Evolutionary conservation across 2,888 invertebrate genomes (phyloP).

Genomic region (Habroteleia sp.): DNA sequence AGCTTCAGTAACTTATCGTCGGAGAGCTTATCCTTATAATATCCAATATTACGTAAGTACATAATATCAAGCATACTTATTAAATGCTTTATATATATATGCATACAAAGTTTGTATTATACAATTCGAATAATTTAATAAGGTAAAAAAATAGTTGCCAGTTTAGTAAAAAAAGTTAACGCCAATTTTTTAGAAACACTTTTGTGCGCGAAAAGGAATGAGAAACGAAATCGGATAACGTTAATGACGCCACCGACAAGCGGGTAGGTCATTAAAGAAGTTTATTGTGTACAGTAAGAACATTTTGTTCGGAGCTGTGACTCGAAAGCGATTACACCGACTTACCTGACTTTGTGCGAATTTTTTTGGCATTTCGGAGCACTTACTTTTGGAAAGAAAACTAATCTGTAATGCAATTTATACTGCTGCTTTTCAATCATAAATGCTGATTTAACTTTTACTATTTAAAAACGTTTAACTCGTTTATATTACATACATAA

Average conservation of each 20-base stretch:
- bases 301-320: slow-evolving; percentile 60
- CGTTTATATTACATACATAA: no score
- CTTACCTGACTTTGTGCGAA: slow-evolving; percentile 51
- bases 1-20: no score
- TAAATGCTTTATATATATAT: no score
- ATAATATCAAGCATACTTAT: no score
- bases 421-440: slow-evolving; percentile 9
- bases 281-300: slow-evolving; percentile 63
- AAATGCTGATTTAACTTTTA: no score
- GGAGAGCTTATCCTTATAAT: no score
- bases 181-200: slow-evolving; percentile 46
- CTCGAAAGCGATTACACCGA: slow-evolving; percentile 60
- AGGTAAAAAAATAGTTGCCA: slow-evolving; percentile 30
- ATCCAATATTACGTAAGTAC: no score
- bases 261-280: slow-evolving; percentile 62
- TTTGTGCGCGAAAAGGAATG: slow-evolving; percentile 28
- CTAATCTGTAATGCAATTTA: slow-evolving; percentile 5
- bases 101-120: no score
- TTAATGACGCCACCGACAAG: slow-evolving; percentile 60
- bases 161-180: slow-evolving; percentile 45
- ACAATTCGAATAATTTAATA: slow-evolving; percentile 16
- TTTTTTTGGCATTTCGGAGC: slow-evolving; percentile 38
- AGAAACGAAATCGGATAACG: slow-evolving; percentile 61
- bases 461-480: no score
- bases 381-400: slow-evolving; percentile 21